Conservation (phyloP, 2,888 invertebrate species). For the Ctenicera cuprea region DNA sequence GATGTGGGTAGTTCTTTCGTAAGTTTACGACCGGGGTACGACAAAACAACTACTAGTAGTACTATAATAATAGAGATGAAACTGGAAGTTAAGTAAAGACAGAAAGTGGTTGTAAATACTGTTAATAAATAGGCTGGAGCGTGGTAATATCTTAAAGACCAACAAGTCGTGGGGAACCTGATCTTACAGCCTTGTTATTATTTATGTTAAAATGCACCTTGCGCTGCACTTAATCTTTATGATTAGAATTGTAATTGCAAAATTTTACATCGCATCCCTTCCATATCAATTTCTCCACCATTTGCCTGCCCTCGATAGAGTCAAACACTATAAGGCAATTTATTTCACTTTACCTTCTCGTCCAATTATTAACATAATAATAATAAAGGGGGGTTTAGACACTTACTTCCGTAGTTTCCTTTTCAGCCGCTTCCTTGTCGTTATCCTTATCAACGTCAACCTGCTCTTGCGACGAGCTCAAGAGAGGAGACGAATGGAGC, state of each 20-base stretch:
- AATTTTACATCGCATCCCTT: constrained; percentile 24
- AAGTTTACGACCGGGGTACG: background rate
- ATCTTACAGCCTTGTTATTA: constrained; percentile 34
- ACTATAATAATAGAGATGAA: constrained; percentile 11
- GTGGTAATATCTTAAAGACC: constrained; percentile 42
- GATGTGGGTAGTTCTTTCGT: constrained; percentile 8
- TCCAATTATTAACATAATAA: constrained; percentile 2
- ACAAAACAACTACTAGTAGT: constrained; percentile 18
- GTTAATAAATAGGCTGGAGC: constrained; percentile 41
- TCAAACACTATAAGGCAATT: background rate
- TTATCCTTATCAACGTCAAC: constrained; percentile 58
- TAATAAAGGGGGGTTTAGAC: background rate
- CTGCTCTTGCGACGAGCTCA: constrained; percentile 67
- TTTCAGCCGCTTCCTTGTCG: constrained; percentile 40
- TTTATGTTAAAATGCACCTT: constrained; percentile 39
- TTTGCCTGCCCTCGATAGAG: constrained; percentile 11
- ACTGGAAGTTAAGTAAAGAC: constrained; percentile 31
- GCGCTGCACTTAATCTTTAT: constrained; percentile 37
- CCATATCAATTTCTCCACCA: constrained; percentile 28
- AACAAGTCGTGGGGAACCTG: constrained; percentile 34
- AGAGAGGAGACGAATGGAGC: constrained; percentile 64
- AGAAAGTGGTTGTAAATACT: constrained; percentile 41
- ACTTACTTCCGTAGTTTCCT: constrained; percentile 46
- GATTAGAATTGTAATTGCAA: constrained; percentile 23
- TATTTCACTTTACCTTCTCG: background rate